Base-by-base conservation (phyloP, 2,888 invertebrate genomes). In the Brenthis hecate region DNA sequence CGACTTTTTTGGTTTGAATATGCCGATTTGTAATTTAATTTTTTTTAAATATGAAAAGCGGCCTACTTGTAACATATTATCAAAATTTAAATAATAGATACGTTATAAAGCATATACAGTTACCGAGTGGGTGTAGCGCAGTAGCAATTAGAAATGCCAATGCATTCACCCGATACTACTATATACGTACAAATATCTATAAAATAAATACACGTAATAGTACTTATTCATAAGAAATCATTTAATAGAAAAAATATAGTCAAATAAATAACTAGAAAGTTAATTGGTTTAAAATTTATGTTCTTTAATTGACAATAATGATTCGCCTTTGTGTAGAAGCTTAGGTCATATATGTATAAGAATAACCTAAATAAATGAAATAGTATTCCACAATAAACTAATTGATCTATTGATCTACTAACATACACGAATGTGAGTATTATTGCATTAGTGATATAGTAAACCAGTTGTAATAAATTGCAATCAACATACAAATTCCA, bases 71-170 rank as follows among this genome's bases (percentile, higher is more conserved):
- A 43, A 43, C 2, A 11, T 43, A 43, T 43, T 43, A 43, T 43
- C 36, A 11, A 43, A 43, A 43, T 43, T 43, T 43, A 11, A 43
- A 43, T 43, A 43, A 43, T 43, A 43, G 36, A 43, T 43, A 43
- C 36, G 36, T 8, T 69, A 65, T 66, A 58, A 56, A 57, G 62
- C 73, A 63, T 73, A 69, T 76, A 78, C 78, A 76, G 79, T 79
- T 78, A 77, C 61, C 62, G 65, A 70, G 77, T 80, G 76, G 79
- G 80, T 75, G 79, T 78, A 77, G 77, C 75, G 72, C 77, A 74
- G 80, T 78, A 72, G 80, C 78, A 80, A 82, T 81, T 81, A 81
- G 79, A 81, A 79, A 77, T 76, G 73, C 75, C 74, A 75, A 70
- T 56, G 56, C 55, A 61, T 68, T 66, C 66, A 65, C 71, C 65